phyloP scores from a whole-genome alignment of 2,113 vertebrate genomes.

The Tautogolabrus adspersus region DNA sequence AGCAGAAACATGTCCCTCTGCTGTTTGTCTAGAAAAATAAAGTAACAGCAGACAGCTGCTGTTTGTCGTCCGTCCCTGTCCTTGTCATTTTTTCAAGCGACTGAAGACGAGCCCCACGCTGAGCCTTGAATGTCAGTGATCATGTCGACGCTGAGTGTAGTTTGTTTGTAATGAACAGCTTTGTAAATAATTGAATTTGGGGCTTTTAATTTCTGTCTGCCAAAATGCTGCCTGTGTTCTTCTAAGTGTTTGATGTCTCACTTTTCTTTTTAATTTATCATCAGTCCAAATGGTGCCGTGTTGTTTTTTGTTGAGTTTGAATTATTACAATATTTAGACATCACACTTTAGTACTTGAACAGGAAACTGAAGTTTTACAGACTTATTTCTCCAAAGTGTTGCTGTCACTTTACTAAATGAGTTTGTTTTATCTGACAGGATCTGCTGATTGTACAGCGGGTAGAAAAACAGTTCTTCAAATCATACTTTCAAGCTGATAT shows the following conservation, averaged over 20 bases:
- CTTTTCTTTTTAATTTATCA: slow-evolving; percentile 37
- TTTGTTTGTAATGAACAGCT: slow-evolving; percentile 43
- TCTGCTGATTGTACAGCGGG: background rate
- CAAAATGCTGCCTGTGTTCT: slow-evolving; percentile 36
- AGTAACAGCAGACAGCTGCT: slow-evolving; percentile 50
- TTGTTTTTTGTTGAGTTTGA: slow-evolving; percentile 31
- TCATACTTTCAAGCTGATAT: background rate
- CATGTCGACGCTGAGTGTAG: background rate
- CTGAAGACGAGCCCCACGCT: background rate
- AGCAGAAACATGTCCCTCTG: slow-evolving; percentile 45
- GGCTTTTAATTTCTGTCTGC: slow-evolving; percentile 43
- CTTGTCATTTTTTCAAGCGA: slow-evolving; percentile 38
- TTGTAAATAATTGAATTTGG: slow-evolving; percentile 48
- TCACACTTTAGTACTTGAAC: slow-evolving; percentile 11
- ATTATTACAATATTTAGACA: slow-evolving; percentile 21
- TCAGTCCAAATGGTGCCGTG: slow-evolving; percentile 39
- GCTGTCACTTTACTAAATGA: background rate
- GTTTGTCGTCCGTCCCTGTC: slow-evolving; percentile 28
- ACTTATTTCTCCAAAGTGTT: background rate
- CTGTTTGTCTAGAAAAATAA: slow-evolving; percentile 25
- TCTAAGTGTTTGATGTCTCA: slow-evolving; percentile 34
- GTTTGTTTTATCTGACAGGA: slow-evolving; percentile 10
- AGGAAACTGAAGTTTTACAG: slow-evolving; percentile 1
- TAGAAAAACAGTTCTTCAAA: background rate
- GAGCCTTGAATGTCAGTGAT: slow-evolving; percentile 50